A percentile compares a stretch with the other conserved stretches of the same genome.
Evolutionary conservation across 1,140 invertebrate genomes (phyloP).

Genomic region (Hyphantria cunea): DNA sequence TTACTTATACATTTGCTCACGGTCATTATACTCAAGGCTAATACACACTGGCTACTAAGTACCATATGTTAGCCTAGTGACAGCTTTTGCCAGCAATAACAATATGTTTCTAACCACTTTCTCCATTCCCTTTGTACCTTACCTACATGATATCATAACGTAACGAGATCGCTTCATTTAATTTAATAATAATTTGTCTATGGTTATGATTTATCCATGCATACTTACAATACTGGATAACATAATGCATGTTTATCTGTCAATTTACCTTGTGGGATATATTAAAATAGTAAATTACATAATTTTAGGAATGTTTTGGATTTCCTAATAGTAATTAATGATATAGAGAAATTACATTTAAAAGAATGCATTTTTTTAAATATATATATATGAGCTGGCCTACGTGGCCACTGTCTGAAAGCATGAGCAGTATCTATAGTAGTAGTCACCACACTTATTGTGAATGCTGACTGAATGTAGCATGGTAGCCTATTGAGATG

Average conservation of each 20-base stretch:
- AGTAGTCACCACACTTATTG: too few relatives aligned
- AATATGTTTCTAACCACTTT: constrained; percentile 29
- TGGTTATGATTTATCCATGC: constrained; percentile 12
- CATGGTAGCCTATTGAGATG: too few relatives aligned
- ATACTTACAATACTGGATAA: background rate
- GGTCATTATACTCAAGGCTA: constrained; percentile 29
- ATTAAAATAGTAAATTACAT: constrained; percentile 31
- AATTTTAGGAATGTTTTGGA: constrained; percentile 24
- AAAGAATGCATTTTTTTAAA: too few relatives aligned
- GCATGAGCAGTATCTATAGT: too few relatives aligned
- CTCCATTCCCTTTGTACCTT: constrained; percentile 21
- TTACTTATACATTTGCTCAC: constrained; percentile 49
- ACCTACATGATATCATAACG: constrained; percentile 54
- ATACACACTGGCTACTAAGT: background rate
- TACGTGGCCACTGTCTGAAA: too few relatives aligned
- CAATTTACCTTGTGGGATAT: constrained; percentile 27
- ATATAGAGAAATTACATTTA: too few relatives aligned
- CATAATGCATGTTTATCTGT: constrained; percentile 7
- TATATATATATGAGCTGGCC: too few relatives aligned
- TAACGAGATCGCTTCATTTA: constrained; percentile 31
- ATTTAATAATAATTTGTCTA: too few relatives aligned
- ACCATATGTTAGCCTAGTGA: constrained; percentile 22
- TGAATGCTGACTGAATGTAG: too few relatives aligned
- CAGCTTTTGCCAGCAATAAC: background rate
- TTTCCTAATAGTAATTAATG: too few relatives aligned